Percentiles rank a stretch among this genome's conserved stretches.
phyloP scores from a whole-genome alignment of 2,113 vertebrate genomes.

The Epinephelus fuscoguttatus region DNA sequence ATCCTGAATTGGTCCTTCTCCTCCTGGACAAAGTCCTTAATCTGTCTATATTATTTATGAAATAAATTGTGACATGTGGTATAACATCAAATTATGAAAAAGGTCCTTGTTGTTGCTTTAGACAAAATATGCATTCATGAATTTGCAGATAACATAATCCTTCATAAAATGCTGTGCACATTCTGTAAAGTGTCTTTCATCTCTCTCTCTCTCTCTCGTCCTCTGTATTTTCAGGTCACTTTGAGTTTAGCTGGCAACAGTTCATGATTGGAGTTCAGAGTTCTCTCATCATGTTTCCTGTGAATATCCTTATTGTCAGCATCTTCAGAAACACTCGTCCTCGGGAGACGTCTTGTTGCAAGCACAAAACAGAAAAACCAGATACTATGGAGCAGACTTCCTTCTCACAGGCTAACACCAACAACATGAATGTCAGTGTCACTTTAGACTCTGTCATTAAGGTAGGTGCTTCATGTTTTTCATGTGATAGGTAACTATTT shows the following conservation, averaged over 20 bases:
- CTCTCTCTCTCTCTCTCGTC: neutral
- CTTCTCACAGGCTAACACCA: conserved; percentile 38
- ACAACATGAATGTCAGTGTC: conserved; percentile 62
- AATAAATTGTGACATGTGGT: too few species aligned
- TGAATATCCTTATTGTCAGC: conserved; percentile 94
- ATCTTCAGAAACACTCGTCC: conserved; percentile 89
- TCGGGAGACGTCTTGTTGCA: conserved; percentile 60
- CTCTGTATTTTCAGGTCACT: conserved; percentile 82
- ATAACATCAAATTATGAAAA: too few species aligned
- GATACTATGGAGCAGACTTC: conserved; percentile 49
- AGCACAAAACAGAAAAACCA: conserved; percentile 51
- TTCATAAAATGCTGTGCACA: neutral
- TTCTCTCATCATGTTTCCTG: conserved; percentile 94
- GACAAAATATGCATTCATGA: neutral
- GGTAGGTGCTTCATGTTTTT: conserved; percentile 67
- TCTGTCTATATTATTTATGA: too few species aligned
- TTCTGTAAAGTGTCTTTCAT: neutral
- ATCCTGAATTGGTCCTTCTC: too few species aligned
- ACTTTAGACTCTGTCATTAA: conserved; percentile 87
- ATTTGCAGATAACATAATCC: neutral
- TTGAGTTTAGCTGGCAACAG: conserved; percentile 95
- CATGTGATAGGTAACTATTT: neutral
- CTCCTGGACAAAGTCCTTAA: too few species aligned
- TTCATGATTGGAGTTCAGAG: conserved; percentile 94
- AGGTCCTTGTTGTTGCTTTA: neutral